phyloP scores from a whole-genome alignment of 1,140 invertebrate species.

The Penaeus indicus region DNA sequence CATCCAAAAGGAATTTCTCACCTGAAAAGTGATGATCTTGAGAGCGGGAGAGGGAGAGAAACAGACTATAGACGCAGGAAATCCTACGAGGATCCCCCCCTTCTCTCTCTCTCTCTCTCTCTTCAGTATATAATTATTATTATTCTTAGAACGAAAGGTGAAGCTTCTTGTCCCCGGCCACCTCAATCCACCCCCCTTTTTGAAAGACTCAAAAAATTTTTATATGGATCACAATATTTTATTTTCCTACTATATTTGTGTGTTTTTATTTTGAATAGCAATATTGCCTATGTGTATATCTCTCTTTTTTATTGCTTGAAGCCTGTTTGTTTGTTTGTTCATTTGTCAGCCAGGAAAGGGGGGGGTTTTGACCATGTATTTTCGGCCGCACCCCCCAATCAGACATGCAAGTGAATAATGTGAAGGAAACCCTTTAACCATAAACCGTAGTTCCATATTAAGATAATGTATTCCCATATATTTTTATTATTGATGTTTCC shows the following conservation, averaged over 20 bases:
- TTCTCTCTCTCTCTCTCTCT: no score
- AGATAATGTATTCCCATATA: slow-evolving; percentile 70
- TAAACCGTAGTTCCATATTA: slow-evolving; percentile 69
- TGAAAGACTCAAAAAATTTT: slow-evolving; percentile 39
- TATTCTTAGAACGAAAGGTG: neutral
- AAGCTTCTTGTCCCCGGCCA: neutral
- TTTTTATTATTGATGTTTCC: slow-evolving; percentile 71
- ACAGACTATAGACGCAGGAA: no score
- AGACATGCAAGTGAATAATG: slow-evolving; percentile 55
- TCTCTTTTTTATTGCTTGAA: slow-evolving; percentile 48
- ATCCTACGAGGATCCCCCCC: no score
- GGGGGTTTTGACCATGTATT: slow-evolving; percentile 46
- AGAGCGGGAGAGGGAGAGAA: no score
- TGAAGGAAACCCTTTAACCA: slow-evolving; percentile 66
- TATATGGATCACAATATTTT: slow-evolving; percentile 55
- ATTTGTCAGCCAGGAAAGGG: slow-evolving; percentile 56
- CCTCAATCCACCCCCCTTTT: slow-evolving; percentile 4
- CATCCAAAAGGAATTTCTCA: slow-evolving; percentile 10
- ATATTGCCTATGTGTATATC: slow-evolving; percentile 55
- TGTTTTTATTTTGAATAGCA: slow-evolving; percentile 63
- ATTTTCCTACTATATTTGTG: slow-evolving; percentile 60
- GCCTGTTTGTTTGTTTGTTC: slow-evolving; percentile 66
- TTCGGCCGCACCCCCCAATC: slow-evolving; percentile 1
- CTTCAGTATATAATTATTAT: no score
- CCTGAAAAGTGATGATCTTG: no score